Conservation (phyloP, 2,797 vertebrate genomes). For the Myotis vivesi region DNA sequence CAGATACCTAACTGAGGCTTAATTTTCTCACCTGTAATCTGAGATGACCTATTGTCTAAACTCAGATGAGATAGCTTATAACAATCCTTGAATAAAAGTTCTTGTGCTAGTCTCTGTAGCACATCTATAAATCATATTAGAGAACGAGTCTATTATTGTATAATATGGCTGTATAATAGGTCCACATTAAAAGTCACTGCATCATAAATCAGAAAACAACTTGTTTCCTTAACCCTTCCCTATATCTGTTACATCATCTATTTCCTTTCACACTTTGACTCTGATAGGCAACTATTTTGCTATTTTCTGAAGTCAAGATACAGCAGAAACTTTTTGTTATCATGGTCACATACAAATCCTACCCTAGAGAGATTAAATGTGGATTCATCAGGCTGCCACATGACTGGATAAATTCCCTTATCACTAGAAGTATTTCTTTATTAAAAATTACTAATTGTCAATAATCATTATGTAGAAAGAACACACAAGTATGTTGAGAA, state of each 20-base stretch:
- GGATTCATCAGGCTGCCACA: slow-evolving; percentile 67
- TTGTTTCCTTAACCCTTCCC: neutral
- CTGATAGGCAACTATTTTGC: slow-evolving; percentile 25
- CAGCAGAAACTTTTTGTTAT: slow-evolving; percentile 43
- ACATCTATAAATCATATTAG: neutral
- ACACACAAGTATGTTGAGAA: slow-evolving; percentile 75
- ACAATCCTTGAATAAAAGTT: neutral
- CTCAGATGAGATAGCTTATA: neutral
- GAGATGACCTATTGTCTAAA: neutral
- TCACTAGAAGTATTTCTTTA: slow-evolving; percentile 76
- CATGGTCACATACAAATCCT: slow-evolving; percentile 67
- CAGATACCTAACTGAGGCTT: neutral
- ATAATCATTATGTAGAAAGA: slow-evolving; percentile 69
- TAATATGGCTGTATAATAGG: neutral
- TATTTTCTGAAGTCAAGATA: slow-evolving; percentile 39
- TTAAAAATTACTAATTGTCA: slow-evolving; percentile 80
- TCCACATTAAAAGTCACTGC: neutral
- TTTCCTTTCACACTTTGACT: slow-evolving; percentile 25
- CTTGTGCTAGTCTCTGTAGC: neutral
- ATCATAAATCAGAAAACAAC: neutral
- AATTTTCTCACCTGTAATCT: neutral
- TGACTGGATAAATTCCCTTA: slow-evolving; percentile 63
- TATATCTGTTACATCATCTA: neutral
- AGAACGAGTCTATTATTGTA: neutral
- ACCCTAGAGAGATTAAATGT: slow-evolving; percentile 70